Conservation (phyloP, 2,888 invertebrate species). For the Synergus gifuensis region DNA sequence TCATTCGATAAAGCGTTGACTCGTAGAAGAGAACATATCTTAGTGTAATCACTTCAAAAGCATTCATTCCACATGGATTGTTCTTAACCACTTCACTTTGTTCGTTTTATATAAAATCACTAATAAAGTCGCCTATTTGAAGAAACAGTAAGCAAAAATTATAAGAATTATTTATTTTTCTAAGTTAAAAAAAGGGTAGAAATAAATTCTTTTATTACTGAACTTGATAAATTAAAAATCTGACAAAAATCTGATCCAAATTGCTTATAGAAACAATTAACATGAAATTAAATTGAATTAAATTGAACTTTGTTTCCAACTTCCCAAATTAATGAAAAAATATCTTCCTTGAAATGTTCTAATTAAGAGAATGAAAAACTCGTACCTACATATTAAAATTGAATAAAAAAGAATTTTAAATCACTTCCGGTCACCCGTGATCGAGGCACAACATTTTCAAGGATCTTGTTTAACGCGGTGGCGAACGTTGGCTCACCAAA, state of each 20-base stretch:
- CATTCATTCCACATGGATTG: not conserved
- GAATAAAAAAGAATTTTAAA: conserved; percentile 6
- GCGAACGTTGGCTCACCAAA: conserved; percentile 65
- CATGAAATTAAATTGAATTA: no score
- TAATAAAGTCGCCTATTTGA: not conserved
- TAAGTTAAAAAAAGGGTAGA: no score
- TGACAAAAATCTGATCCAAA: no score
- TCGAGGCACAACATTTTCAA: conserved; percentile 58
- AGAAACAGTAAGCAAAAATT: not conserved
- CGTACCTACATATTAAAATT: conserved; percentile 27
- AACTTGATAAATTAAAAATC: no score
- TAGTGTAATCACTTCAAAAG: conserved; percentile 5
- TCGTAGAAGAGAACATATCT: conserved; percentile 14
- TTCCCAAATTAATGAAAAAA: not conserved
- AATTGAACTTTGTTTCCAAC: not conserved
- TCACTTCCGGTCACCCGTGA: conserved; percentile 52
- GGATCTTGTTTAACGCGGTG: conserved; percentile 65
- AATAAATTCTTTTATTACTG: no score
- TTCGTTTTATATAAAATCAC: not conserved
- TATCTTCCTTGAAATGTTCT: not conserved
- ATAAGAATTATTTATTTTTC: no score
- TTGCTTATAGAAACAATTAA: no score
- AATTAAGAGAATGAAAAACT: not conserved
- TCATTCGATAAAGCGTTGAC: conserved; percentile 53
- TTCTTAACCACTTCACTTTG: conserved; percentile 21